Percentiles rank a stretch among this genome's conserved stretches.
Evolutionary conservation across 2,888 invertebrate genomes (phyloP).

Genomic region (Megastigmus dorsalis): DNA sequence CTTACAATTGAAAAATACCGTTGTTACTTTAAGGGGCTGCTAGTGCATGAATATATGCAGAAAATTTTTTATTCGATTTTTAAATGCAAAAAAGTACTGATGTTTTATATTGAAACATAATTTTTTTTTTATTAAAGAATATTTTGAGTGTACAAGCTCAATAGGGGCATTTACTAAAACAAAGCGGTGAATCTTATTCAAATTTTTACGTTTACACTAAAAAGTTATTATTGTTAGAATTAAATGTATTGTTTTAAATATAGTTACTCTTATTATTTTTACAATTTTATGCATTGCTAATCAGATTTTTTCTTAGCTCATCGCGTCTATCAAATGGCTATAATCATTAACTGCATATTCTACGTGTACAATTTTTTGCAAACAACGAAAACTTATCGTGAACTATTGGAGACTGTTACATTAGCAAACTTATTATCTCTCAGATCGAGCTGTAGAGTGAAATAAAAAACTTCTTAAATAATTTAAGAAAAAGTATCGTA

Average conservation of each 20-base stretch:
- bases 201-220: no score
- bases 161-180: no score
- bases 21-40: slow-evolving; percentile 52
- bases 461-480: slow-evolving; percentile 8
- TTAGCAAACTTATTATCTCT: slow-evolving; percentile 24
- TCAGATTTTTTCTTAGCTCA: not conserved
- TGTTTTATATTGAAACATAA: no score
- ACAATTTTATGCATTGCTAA: not conserved
- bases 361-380: slow-evolving; percentile 23
- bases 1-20: slow-evolving; percentile 17
- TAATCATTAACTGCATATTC: slow-evolving; percentile 21
- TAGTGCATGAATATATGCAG: slow-evolving; percentile 40
- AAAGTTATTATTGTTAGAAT: not conserved
- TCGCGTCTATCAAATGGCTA: slow-evolving; percentile 1
- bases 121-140: no score
- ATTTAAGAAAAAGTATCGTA: not conserved
- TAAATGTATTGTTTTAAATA: not conserved
- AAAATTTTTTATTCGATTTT: no score
- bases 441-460: not conserved
- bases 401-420: slow-evolving; percentile 27
- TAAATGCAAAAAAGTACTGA: no score
- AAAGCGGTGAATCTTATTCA: no score
- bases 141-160: no score
- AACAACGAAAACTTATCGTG: slow-evolving; percentile 38
- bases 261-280: not conserved